Percentiles rank a stretch among this genome's conserved stretches.
These are phyloP conservation scores for Drosophila affinis DNA, from an alignment of 2,888 invertebrate genomes.

Conservation along the genomic window DNA sequence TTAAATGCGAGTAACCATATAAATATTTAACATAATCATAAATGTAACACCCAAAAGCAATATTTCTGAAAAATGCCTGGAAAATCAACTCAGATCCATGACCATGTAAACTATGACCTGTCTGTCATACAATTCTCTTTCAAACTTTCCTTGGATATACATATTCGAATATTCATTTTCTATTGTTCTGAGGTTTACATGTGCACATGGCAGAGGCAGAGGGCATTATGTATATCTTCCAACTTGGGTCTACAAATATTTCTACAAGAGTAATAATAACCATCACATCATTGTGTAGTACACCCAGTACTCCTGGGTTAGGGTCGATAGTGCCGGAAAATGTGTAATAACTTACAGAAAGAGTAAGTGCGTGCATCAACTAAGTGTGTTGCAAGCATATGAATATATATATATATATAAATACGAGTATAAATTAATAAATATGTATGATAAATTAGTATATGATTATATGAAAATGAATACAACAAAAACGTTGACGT, in stretches of 20 bases:
- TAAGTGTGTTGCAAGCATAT: constrained; percentile 32
- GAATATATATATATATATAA: constrained; percentile 23
- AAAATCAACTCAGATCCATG: constrained; percentile 5
- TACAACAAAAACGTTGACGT: constrained; percentile 31
- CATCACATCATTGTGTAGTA: constrained; percentile 36
- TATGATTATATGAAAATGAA: constrained; percentile 42
- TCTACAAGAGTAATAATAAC: constrained; percentile 25
- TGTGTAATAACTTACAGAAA: constrained; percentile 74
- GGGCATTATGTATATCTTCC: constrained; percentile 42
- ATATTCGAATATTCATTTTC: neutral
- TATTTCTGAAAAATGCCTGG: constrained; percentile 24
- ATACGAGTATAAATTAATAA: constrained; percentile 1
- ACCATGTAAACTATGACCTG: neutral
- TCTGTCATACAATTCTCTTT: neutral
- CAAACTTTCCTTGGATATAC: neutral
- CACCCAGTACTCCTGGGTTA: neutral
- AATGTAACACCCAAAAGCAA: constrained; percentile 19
- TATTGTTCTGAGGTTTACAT: neutral
- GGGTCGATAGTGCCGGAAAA: constrained; percentile 70
- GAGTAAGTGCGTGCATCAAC: constrained; percentile 39
- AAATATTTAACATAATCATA: constrained; percentile 16
- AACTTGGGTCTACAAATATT: constrained; percentile 31
- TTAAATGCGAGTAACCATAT: constrained; percentile 25
- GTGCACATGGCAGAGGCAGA: neutral
- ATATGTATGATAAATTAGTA: constrained; percentile 54